These are phyloP conservation scores for Brachymystax lenok DNA, from an alignment of 2,797 vertebrate species.

Conservation along the genomic window DNA sequence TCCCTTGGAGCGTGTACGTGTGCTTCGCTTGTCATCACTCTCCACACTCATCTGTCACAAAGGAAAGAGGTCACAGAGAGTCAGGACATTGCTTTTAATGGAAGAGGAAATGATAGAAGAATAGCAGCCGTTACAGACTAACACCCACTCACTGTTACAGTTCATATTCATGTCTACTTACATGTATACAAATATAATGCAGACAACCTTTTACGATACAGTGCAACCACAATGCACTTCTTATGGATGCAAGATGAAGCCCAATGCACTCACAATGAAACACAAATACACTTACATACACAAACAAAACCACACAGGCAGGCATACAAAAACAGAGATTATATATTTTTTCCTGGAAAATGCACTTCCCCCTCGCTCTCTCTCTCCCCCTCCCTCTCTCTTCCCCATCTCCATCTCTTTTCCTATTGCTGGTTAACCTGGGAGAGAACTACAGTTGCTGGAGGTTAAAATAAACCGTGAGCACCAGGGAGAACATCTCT, in stretches of 20 bases:
- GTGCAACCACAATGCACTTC: not conserved
- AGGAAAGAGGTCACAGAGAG: constrained; percentile 1
- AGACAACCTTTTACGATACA: no score
- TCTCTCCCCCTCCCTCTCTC: not conserved
- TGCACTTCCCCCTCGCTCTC: not conserved
- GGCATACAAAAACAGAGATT: constrained; percentile 9
- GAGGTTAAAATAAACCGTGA: not conserved
- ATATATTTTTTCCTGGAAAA: constrained; percentile 4
- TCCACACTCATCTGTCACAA: constrained; percentile 90
- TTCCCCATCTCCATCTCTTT: not conserved
- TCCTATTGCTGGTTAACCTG: not conserved
- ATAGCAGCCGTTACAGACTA: not conserved
- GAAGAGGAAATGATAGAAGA: not conserved
- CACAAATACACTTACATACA: constrained; percentile 4
- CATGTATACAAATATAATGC: no score
- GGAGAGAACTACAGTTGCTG: not conserved
- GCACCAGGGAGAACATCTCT: not conserved
- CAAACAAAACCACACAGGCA: constrained; percentile 1
- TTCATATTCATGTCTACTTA: not conserved
- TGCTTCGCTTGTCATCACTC: constrained; percentile 84
- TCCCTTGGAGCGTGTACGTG: constrained; percentile 92
- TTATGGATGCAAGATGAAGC: not conserved
- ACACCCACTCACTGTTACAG: not conserved
- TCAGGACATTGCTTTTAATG: constrained; percentile 3
- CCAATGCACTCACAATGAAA: not conserved